A percentile compares a stretch with the other conserved stretches of the same genome.
Conservation (phyloP, 1,140 invertebrate genomes). For the Pseudomyrmex cubaensis region DNA sequence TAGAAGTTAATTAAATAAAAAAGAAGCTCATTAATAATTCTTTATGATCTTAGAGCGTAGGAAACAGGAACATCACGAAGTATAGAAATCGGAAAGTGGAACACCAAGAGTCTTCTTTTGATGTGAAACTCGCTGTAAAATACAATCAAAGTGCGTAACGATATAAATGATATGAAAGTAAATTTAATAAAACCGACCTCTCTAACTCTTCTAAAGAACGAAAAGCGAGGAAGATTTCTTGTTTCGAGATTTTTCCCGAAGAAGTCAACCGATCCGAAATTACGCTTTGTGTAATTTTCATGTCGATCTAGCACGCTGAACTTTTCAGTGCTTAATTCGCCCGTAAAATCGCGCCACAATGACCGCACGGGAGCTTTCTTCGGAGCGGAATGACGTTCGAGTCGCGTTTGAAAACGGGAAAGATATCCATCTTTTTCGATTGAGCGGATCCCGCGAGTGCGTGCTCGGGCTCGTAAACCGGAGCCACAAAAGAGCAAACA, state of each 20-base stretch:
- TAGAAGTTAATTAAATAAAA: constrained; percentile 19
- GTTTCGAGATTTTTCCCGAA: neutral
- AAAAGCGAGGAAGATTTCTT: neutral
- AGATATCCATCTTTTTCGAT: constrained; percentile 62
- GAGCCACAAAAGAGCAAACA: constrained; percentile 79
- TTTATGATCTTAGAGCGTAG: neutral
- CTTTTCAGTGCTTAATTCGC: constrained; percentile 46
- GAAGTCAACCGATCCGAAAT: neutral
- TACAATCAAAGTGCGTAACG: no score
- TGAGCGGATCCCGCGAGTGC: constrained; percentile 3
- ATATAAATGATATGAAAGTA: neutral
- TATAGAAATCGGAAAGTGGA: neutral
- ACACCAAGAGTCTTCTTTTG: neutral
- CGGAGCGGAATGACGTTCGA: constrained; percentile 60
- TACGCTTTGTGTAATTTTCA: constrained; percentile 14
- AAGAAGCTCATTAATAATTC: neutral
- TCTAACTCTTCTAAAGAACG: neutral
- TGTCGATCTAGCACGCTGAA: constrained; percentile 39
- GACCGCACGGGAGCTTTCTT: constrained; percentile 52
- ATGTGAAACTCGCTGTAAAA: neutral
- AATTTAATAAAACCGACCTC: neutral
- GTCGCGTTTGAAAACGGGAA: constrained; percentile 20
- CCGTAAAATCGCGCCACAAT: constrained; percentile 55
- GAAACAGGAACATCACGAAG: neutral
- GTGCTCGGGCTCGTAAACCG: constrained; percentile 45